Base-by-base conservation (phyloP, 2,888 invertebrate genomes). In the Synergus umbraculus region DNA sequence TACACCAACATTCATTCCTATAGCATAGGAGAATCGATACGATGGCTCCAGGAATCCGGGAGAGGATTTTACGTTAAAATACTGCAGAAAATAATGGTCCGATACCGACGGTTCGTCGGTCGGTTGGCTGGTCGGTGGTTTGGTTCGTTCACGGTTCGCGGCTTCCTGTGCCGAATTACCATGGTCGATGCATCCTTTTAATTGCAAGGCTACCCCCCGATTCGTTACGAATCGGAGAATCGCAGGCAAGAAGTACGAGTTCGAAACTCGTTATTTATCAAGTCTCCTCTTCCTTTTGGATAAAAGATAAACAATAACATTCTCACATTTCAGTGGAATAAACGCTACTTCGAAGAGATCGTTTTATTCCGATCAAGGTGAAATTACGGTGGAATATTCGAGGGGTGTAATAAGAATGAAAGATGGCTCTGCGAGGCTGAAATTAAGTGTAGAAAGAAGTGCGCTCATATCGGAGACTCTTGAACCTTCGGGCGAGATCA, bases 61-160 rank as follows among this genome's bases (percentile, higher is more conserved):
- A 82, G 84, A 83, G 87, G 86, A 85, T 89, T 90, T 87, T 85
- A 86, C 89, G 87, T 87, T 90, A 87, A 88, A 90, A 90, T 90
- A 87, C 85, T 85, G 87, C 84, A 84, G 86, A 89, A 90, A 89
- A 87, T 88, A 89, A 90, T 86, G 85, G 86, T 81, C 81, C 85
- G 84, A 87, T 87, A 86, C 83, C 82, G 78, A 76, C 67, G 63
- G 81, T 78, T 76, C 66, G 78, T 79, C 80, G 78, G 66, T 69
- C 12, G 46, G 69, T 78, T 64, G 29, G 77, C 63, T 80, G 29
- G 18, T 77, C 49, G 73, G 69, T 37, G 37, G 37, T 4, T 79
- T 44, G 80, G 78, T 76, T 80, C 80, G 81, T 77, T 84, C 77
- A 78, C 76, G 81, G 76, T 81, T 80, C 79, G 58, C 79, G 76